These are phyloP conservation scores for Leptodactylus fuscus DNA, from an alignment of 2,113 vertebrate species.

Conservation along the genomic window DNA sequence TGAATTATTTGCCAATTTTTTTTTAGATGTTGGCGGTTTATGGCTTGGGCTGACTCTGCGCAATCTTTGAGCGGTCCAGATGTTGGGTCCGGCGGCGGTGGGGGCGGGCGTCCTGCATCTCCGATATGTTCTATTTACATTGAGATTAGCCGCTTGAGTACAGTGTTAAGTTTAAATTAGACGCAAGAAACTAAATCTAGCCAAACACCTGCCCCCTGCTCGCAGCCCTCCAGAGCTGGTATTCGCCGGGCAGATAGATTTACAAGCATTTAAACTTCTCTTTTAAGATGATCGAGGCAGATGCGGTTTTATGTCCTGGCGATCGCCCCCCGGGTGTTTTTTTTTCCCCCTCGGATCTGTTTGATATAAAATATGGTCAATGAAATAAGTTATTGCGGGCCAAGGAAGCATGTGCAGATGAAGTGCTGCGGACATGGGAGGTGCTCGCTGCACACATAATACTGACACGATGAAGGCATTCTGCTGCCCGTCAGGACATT, in stretches of 20 bases:
- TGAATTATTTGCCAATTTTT: too few relatives aligned
- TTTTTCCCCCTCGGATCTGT: constrained; percentile 67
- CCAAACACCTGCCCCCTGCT: constrained; percentile 76
- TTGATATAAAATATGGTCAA: constrained; percentile 68
- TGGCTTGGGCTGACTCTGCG: background rate
- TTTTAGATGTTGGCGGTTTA: too few relatives aligned
- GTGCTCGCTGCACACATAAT: background rate
- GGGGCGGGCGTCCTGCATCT: background rate
- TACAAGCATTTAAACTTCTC: constrained; percentile 75
- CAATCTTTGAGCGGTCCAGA: background rate
- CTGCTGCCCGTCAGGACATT: constrained; percentile 33
- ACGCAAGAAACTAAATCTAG: constrained; percentile 82
- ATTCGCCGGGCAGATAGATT: constrained; percentile 79
- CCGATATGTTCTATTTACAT: constrained; percentile 76
- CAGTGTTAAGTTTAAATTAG: constrained; percentile 81
- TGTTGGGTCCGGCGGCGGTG: background rate
- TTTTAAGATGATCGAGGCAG: constrained; percentile 77
- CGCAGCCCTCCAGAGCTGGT: constrained; percentile 70
- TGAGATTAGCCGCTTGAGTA: constrained; percentile 75
- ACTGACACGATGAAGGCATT: constrained; percentile 40
- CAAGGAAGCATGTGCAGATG: constrained; percentile 54
- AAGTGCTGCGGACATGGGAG: background rate
- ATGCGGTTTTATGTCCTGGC: constrained; percentile 68
- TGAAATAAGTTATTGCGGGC: constrained; percentile 68
- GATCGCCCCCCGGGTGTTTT: constrained; percentile 61